Evolutionary conservation across 2,888 invertebrate genomes (phyloP).

Genomic region (Orgyia antiqua): DNA sequence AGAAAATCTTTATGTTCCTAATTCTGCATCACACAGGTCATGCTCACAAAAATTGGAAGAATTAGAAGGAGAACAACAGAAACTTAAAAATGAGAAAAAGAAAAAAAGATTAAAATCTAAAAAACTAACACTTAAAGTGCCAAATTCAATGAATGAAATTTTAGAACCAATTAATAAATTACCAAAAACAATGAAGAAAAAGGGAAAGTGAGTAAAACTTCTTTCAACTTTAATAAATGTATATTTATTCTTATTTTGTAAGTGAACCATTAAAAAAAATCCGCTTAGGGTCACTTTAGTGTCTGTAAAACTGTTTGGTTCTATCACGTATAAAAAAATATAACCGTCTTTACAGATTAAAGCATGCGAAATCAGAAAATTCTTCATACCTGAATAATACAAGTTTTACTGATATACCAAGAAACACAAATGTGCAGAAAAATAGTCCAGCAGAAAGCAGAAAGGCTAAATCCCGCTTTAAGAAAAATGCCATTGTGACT

Average conservation of each 20-base stretch:
- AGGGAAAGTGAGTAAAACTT: conserved; percentile 60
- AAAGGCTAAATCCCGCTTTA: conserved; percentile 69
- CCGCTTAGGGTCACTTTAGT: no score
- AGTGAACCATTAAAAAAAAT: no score
- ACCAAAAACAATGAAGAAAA: conserved; percentile 64
- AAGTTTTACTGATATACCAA: conserved; percentile 67
- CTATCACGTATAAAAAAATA: not conserved
- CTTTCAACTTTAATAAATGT: no score
- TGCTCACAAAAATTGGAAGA: conserved; percentile 81
- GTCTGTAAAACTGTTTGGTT: not conserved
- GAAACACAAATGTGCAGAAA: conserved; percentile 47
- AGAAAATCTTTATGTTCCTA: no score
- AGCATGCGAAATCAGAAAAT: conserved; percentile 58
- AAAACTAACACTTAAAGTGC: conserved; percentile 61
- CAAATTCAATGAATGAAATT: conserved; percentile 55
- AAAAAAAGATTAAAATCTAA: conserved; percentile 69
- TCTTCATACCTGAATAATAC: conserved; percentile 54
- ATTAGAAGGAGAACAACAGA: conserved; percentile 59
- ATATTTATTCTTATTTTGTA: no score
- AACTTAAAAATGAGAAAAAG: conserved; percentile 62
- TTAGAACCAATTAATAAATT: conserved; percentile 56
- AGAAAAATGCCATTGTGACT: conserved; percentile 79
- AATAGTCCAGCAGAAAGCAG: conserved; percentile 36
- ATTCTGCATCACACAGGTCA: no score
- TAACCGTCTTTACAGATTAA: conserved; percentile 61